These are phyloP conservation scores for Sebastes miniatus DNA, from an alignment of 2,797 vertebrate genomes.

Conservation along the genomic window DNA sequence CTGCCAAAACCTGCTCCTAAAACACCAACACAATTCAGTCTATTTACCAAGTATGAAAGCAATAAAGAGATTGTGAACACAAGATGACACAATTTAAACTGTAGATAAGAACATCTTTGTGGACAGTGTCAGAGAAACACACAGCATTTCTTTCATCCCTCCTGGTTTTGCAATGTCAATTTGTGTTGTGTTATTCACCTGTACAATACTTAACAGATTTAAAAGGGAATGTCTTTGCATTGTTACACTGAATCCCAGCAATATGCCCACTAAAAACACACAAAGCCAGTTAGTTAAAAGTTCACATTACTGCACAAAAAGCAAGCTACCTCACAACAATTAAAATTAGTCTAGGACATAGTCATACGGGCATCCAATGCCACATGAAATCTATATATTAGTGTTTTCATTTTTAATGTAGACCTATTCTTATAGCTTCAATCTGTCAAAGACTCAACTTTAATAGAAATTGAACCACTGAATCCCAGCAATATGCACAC, in stretches of 20 bases:
- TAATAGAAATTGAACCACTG: too few relatives aligned
- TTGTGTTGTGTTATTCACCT: not conserved
- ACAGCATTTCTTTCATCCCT: not conserved
- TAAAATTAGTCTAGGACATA: fast-evolving
- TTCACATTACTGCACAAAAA: too few relatives aligned
- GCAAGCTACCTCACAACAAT: too few relatives aligned
- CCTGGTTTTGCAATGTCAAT: not conserved
- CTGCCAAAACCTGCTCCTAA: constrained; percentile 3
- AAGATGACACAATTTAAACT: not conserved
- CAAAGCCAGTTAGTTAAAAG: too few relatives aligned
- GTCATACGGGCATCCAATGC: too few relatives aligned
- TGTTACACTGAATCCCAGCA: constrained; percentile 7
- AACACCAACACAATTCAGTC: not conserved
- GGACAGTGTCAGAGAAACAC: not conserved
- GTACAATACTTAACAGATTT: not conserved
- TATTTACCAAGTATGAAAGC: constrained; percentile 1
- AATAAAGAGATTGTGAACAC: not conserved
- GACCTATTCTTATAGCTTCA: too few relatives aligned
- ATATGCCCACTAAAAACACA: too few relatives aligned
- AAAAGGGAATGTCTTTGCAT: not conserved
- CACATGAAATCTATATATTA: too few relatives aligned
- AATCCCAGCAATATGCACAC: too few relatives aligned
- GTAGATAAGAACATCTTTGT: not conserved
- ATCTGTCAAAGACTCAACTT: too few relatives aligned
- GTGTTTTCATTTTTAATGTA: too few relatives aligned